Percentiles rank a stretch among this genome's conserved stretches.
These are phyloP conservation scores for Tupiocoris notatus DNA, from an alignment of 2,888 invertebrate species.

Conservation along the genomic window DNA sequence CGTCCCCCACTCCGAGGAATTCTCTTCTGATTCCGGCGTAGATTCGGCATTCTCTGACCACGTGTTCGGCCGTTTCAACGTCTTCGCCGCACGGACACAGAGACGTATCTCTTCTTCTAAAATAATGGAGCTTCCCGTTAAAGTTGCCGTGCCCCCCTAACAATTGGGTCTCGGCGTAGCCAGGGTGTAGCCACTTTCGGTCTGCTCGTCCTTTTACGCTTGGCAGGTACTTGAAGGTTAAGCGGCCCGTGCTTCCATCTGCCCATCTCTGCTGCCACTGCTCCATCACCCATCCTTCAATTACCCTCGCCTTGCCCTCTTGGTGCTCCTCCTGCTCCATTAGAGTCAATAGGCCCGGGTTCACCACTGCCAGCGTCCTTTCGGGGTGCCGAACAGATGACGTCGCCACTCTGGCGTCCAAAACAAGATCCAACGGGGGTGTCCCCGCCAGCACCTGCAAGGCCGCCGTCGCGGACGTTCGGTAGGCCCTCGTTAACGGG, in stretches of 20 bases:
- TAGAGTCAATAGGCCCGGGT: not conserved
- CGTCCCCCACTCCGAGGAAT: not conserved
- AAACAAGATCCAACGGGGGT: not conserved
- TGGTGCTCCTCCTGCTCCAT: not conserved
- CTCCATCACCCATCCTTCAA: not conserved
- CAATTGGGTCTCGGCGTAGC: not conserved
- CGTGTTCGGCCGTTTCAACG: not conserved
- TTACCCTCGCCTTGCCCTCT: not conserved
- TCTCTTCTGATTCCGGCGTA: not conserved
- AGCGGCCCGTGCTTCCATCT: not conserved
- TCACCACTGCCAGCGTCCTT: not conserved
- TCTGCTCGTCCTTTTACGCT: not conserved
- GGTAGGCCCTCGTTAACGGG: not conserved
- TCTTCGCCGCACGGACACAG: not conserved
- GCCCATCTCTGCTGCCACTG: slow-evolving; percentile 13
- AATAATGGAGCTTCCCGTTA: not conserved
- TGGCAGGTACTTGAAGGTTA: not conserved
- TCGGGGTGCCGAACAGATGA: not conserved
- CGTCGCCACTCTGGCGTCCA: not conserved
- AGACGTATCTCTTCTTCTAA: not conserved
- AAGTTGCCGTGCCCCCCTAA: not conserved
- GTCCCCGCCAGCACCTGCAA: slow-evolving; percentile 11
- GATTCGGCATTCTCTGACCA: not conserved
- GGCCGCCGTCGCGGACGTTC: slow-evolving; percentile 7
- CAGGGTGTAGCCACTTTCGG: not conserved